These are phyloP conservation scores for Myotis yumanensis DNA, from an alignment of 2,113 vertebrate genomes.

Conservation along the genomic window DNA sequence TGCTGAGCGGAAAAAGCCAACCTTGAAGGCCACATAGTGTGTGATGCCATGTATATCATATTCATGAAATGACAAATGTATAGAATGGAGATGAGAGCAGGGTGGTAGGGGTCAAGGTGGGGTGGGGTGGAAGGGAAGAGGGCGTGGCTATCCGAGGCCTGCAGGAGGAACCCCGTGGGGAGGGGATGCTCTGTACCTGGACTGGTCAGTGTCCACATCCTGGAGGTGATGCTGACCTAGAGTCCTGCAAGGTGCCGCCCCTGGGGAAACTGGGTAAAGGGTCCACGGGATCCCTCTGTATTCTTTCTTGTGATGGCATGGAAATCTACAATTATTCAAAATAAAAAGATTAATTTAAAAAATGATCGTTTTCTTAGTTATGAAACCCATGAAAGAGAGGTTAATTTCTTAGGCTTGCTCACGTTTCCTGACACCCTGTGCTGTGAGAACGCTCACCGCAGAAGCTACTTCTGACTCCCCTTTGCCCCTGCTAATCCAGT, in stretches of 20 bases:
- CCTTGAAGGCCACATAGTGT: accelerated
- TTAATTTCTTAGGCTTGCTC: neutral
- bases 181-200: accelerated
- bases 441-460: neutral
- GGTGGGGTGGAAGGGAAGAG: neutral
- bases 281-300: accelerated
- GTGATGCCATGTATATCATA: neutral
- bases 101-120: neutral
- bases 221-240: neutral
- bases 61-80: neutral
- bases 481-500: too few relatives aligned
- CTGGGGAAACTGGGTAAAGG: too few relatives aligned
- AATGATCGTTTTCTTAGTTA: neutral
- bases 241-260: neutral
- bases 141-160: neutral
- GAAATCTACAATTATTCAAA: neutral
- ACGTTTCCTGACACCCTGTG: neutral
- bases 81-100: neutral
- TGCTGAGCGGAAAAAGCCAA: neutral
- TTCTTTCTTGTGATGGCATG: neutral
- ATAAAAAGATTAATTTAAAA: neutral
- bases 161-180: neutral
- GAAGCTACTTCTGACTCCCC: neutral
- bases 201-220: neutral
- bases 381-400: neutral